Base-by-base conservation (phyloP, 1,140 invertebrate genomes). In the Melitaea cinxia region DNA sequence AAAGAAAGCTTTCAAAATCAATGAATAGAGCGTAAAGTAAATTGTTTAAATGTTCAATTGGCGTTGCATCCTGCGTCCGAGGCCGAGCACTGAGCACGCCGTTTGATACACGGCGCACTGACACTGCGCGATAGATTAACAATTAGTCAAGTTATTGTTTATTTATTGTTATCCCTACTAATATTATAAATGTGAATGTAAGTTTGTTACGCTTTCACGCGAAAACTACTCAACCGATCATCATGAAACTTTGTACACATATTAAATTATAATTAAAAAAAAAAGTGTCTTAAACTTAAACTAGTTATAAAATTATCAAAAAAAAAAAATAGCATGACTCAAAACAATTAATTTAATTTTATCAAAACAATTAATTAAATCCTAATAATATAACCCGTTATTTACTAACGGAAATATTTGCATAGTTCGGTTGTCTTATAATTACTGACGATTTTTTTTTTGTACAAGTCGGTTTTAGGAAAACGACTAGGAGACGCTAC, bases 21-120 rank as follows among this genome's bases (percentile, higher is more conserved):
- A 39, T 37, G 12, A 42, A 56, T 42, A 42, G 5, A 35, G 54
- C 54, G n/a, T 26, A 23, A 35, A 39, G 42, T 56, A 56, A 56
- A 56, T 56, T 42, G 35, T 39, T 56, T 56, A 24, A n/a, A 14
- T 56, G 19, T 56, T 42, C 35, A 56, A 56, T 56, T 42, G 54
- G 54, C 54, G 35, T 39, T 42, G 35, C 54, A 56, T 56, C 54
- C 35, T 56, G 54, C 54, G 33, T 33, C 21, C 12, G 42, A 21
- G 21, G 15, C 24, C 35, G 23, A 9, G 15, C 39, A 17, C 53
- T n/a, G 14, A 55, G 19, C 30, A 12, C 30, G 4, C 1, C 14
- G 15, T n/a, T 6, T 4, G 14, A 42, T 42, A 17, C 37, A 42
- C 7, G 14, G 5, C 9, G 9, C 15, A 14, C 9, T 9, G 30